Evolutionary conservation across 2,113 vertebrate species (phyloP).

Genomic region (Cyanocitta stelleri): DNA sequence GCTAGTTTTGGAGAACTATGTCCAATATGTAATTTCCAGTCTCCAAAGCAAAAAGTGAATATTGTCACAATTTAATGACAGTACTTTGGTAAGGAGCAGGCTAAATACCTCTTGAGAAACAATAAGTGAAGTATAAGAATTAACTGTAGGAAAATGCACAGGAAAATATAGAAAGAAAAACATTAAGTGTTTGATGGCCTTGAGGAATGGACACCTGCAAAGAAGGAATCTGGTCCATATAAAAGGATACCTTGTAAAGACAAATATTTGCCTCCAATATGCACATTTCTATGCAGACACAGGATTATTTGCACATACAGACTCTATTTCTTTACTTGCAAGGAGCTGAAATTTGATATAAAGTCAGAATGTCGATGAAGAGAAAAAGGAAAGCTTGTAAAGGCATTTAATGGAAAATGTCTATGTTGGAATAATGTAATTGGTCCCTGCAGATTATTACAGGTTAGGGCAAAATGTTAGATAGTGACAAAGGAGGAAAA

Average conservation of each 20-base stretch:
- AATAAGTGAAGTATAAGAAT: background rate
- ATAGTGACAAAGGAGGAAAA: constrained; percentile 8
- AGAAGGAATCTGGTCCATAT: constrained; percentile 1
- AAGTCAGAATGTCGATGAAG: background rate
- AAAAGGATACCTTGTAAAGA: background rate
- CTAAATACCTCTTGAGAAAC: background rate
- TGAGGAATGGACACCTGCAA: background rate
- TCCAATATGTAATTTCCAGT: background rate
- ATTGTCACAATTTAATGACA: background rate
- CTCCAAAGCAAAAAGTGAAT: background rate
- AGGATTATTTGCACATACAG: background rate
- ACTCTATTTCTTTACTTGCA: background rate
- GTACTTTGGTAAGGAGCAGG: background rate
- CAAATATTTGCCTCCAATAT: constrained; percentile 9
- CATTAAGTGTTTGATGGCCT: background rate
- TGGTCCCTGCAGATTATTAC: constrained; percentile 50
- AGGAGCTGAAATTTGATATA: constrained; percentile 37
- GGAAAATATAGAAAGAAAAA: background rate
- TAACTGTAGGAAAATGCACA: background rate
- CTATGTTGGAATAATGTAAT: constrained; percentile 66
- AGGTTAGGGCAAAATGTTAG: constrained; percentile 36
- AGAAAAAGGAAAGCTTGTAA: constrained; percentile 31
- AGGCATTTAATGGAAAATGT: constrained; percentile 46
- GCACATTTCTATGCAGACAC: background rate
- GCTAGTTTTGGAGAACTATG: background rate